Base-by-base conservation (phyloP, 2,888 invertebrate genomes). In the Phorcus lineatus region DNA sequence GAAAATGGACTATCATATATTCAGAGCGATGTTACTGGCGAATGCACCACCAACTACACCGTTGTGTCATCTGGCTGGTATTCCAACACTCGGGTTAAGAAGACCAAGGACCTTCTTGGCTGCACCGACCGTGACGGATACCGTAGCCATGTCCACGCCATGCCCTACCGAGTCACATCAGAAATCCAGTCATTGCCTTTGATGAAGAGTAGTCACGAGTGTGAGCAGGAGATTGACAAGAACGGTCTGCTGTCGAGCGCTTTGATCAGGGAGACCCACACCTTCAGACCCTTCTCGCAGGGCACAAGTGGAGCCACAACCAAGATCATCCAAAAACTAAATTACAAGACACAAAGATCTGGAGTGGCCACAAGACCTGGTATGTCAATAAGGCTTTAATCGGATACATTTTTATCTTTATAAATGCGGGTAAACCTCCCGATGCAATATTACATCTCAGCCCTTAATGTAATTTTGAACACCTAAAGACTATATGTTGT, bases 21-120 rank as follows among this genome's bases (percentile, higher is more conserved):
- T 81, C 88, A 95, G 94, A 94, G 95, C 91, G 98, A 98, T 92
- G 95, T 98, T 0, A 95, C 96, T 78, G 98, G 98, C 0, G 95
- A 95, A 22, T 98, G 98, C 90, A 95, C 95, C 66, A 97, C 97
- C 0, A 94, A 95, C 36, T 98, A 98, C 92, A 93, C 80, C 28
- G 80, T 88, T 19, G 85, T 84, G 47, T 78, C 80, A 7, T 78
- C 81, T 7, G 87, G 87, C 24, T 90, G 89, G 87, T 82, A 83
- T 77, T 87, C 87, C 85, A 83, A 84, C 6, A 83, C 83, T n/a
- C 89, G 83, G 40, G 82, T 92, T 57, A 89, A 84, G 80, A 92
- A 92, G 84, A 86, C 86, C 40, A 93, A 92, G 84, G 88, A 92
- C 81, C 80, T 93, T 19, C 78, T 88, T 17, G 87, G 84, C 19